Percentiles rank a stretch among this genome's conserved stretches.
These are phyloP conservation scores for Oreohelix idahoensis DNA, from an alignment of 1,140 invertebrate species.

Conservation along the genomic window DNA sequence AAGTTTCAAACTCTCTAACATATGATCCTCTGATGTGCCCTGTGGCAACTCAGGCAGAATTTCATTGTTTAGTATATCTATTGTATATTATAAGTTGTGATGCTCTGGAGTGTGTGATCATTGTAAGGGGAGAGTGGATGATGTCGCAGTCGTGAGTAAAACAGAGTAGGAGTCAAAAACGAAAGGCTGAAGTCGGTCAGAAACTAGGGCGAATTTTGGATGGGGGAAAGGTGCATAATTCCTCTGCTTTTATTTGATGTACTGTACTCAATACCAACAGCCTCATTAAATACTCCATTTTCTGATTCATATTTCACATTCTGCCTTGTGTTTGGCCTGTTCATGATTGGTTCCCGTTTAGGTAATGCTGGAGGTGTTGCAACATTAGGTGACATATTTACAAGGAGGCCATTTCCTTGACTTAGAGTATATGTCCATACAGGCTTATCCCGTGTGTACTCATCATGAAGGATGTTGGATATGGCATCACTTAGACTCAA, in stretches of 20 bases:
- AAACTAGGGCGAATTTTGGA: too few relatives aligned
- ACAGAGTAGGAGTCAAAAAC: too few relatives aligned
- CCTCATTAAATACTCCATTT: background rate
- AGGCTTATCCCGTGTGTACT: background rate
- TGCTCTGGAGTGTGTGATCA: too few relatives aligned
- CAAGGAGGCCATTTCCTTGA: background rate
- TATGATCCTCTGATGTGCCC: slow-evolving; percentile 39
- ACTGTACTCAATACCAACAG: too few relatives aligned
- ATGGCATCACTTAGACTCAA: background rate
- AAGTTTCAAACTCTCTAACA: slow-evolving; percentile 39
- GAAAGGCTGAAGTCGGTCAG: too few relatives aligned
- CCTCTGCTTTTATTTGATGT: too few relatives aligned
- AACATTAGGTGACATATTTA: background rate
- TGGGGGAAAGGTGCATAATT: too few relatives aligned
- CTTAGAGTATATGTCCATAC: background rate
- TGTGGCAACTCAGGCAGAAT: slow-evolving; percentile 7
- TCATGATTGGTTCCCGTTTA: slow-evolving; percentile 12
- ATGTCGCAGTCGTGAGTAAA: too few relatives aligned
- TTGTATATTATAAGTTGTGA: too few relatives aligned
- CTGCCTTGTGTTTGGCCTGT: background rate
- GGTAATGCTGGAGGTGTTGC: slow-evolving; percentile 6
- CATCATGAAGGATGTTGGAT: background rate
- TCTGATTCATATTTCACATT: background rate
- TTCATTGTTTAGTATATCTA: slow-evolving; percentile 18
- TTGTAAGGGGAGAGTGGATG: too few relatives aligned